Evolutionary conservation across 2,797 vertebrate species (phyloP).

Genomic region (Denticeps clupeoides): DNA sequence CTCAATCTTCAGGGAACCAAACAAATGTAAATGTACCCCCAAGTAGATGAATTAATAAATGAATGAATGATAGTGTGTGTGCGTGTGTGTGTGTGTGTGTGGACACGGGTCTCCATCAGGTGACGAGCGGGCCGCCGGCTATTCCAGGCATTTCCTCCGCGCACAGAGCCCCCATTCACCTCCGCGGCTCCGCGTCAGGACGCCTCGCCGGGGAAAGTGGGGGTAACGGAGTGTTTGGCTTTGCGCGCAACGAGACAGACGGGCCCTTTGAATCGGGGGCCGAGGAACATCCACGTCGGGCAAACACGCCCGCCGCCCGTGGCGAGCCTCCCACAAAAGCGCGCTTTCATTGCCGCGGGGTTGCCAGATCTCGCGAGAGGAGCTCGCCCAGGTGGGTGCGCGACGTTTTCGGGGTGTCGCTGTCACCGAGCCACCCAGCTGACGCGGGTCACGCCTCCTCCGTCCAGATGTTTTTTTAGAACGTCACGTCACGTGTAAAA

Average conservation of each 20-base stretch:
- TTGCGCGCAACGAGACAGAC: constrained; percentile 46
- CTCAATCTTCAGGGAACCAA: no score
- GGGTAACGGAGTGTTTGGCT: constrained; percentile 37
- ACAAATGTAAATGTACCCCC: no score
- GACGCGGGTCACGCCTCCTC: no score
- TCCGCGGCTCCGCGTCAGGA: not conserved
- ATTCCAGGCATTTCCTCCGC: constrained; percentile 20
- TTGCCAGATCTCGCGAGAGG: no score
- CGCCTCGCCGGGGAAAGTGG: constrained; percentile 1
- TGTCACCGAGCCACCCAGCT: no score
- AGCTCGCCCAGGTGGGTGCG: no score
- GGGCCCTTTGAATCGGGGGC: constrained; percentile 47
- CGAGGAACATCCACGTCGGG: constrained; percentile 57
- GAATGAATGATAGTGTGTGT: no score
- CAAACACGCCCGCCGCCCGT: constrained; percentile 49
- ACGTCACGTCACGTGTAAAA: no score
- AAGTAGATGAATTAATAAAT: no score
- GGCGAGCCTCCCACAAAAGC: constrained; percentile 39
- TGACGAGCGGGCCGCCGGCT: constrained; percentile 25
- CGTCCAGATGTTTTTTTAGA: no score
- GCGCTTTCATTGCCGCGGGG: constrained; percentile 46
- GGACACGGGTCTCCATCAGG: constrained; percentile 14
- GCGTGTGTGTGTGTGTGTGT: no score
- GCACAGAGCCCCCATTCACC: constrained; percentile 51
- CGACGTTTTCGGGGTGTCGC: no score